Conservation (phyloP, 2,113 vertebrate species). For the Odontesthes bonariensis region DNA sequence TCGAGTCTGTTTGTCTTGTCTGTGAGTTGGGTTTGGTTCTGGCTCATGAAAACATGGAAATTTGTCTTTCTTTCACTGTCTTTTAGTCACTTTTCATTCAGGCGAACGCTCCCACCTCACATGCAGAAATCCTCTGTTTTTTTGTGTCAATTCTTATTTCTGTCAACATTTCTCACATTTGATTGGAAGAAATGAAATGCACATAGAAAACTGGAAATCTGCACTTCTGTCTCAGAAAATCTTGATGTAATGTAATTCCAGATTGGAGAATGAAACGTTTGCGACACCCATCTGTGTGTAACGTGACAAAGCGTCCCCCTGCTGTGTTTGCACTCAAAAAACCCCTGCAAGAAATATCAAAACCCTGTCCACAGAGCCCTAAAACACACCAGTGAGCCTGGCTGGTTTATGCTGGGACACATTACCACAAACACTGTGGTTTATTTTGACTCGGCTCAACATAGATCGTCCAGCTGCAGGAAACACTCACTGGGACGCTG, state of each 20-base stretch:
- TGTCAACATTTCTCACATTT: background rate
- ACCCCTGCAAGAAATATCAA: background rate
- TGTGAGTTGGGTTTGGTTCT: background rate
- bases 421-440: background rate
- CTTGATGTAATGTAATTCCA: background rate
- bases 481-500: background rate
- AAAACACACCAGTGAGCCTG: background rate
- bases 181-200: background rate
- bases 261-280: background rate
- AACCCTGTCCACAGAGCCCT: background rate
- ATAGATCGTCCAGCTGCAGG: constrained; percentile 14
- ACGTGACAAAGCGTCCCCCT: background rate
- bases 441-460: background rate
- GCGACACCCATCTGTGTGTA: constrained; percentile 15
- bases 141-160: background rate
- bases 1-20: background rate
- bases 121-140: background rate
- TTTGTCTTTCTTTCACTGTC: background rate
- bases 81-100: background rate
- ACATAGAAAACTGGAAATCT: too few species aligned
- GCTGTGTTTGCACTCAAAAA: background rate
- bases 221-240: background rate
- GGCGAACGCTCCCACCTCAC: background rate
- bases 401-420: background rate
- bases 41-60: background rate